These are phyloP conservation scores for Toxotes jaculatrix DNA, from an alignment of 2,113 vertebrate genomes.

Conservation along the genomic window DNA sequence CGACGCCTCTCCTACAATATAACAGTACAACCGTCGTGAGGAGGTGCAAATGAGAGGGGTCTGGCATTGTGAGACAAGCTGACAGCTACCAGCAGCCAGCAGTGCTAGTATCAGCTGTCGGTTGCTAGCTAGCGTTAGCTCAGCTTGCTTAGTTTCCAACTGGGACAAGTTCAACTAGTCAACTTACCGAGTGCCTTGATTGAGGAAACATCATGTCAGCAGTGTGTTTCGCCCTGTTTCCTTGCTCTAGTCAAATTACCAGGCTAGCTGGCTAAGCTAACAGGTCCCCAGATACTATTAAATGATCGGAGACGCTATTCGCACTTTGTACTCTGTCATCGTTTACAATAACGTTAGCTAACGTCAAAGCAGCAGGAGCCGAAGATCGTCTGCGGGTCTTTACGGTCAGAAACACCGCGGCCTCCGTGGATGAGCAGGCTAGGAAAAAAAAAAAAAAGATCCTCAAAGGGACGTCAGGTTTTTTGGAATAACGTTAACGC, in stretches of 20 bases:
- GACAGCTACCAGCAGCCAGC: constrained; percentile 55
- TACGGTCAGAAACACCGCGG: background rate
- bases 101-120: constrained; percentile 64
- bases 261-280: constrained; percentile 77
- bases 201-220: constrained; percentile 91
- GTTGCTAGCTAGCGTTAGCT: constrained; percentile 68
- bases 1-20: fast-evolving
- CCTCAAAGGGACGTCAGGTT: constrained; percentile 40
- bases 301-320: constrained; percentile 68
- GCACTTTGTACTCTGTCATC: constrained; percentile 81
- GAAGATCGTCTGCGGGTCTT: constrained; percentile 28
- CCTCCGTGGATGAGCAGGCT: background rate
- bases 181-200: constrained; percentile 88
- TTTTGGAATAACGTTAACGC: constrained; percentile 65
- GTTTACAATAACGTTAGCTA: constrained; percentile 70
- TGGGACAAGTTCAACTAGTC: constrained; percentile 44
- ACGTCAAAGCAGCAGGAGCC: constrained; percentile 53
- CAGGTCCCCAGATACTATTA: constrained; percentile 70
- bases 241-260: constrained; percentile 45
- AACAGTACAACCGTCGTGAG: background rate
- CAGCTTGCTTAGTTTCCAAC: constrained; percentile 41
- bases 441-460: background rate
- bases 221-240: constrained; percentile 67
- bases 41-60: background rate
- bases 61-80: constrained; percentile 36